These are phyloP conservation scores for Harpagoxenus sublaevis DNA, from an alignment of 2,888 invertebrate genomes.

Conservation along the genomic window DNA sequence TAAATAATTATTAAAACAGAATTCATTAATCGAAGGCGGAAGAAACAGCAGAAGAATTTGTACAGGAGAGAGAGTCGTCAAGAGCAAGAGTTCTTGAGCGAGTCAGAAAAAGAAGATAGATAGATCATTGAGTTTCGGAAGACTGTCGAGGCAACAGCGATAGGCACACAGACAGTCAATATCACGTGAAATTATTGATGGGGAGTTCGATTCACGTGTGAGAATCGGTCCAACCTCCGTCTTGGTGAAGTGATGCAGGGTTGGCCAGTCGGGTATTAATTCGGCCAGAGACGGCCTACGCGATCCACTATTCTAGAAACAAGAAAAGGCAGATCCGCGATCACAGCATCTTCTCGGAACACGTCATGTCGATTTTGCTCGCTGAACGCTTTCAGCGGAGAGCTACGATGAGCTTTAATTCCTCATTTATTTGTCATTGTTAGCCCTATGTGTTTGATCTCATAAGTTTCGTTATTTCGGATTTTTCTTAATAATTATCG, in stretches of 20 bases:
- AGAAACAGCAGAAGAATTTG: constrained; percentile 27
- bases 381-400: constrained; percentile 11
- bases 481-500: constrained; percentile 7
- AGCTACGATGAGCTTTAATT: neutral
- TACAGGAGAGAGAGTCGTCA: no score
- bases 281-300: constrained; percentile 97
- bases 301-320: constrained; percentile 85
- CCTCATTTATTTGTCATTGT: neutral
- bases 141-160: constrained; percentile 44
- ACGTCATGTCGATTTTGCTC: constrained; percentile 20
- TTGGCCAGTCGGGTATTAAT: constrained; percentile 98
- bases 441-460: neutral
- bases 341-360: constrained; percentile 49
- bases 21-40: constrained; percentile 37
- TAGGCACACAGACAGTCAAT: constrained; percentile 49
- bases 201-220: constrained; percentile 62
- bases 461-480: neutral
- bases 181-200: constrained; percentile 62
- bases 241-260: constrained; percentile 93
- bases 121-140: constrained; percentile 27
- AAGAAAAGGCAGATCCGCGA: constrained; percentile 74
- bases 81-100: constrained; percentile 15
- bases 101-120: constrained; percentile 31
- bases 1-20: constrained; percentile 32
- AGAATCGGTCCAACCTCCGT: constrained; percentile 92